Evolutionary conservation across 2,113 vertebrate genomes (phyloP).

Genomic region (Bagarius yarrelli): DNA sequence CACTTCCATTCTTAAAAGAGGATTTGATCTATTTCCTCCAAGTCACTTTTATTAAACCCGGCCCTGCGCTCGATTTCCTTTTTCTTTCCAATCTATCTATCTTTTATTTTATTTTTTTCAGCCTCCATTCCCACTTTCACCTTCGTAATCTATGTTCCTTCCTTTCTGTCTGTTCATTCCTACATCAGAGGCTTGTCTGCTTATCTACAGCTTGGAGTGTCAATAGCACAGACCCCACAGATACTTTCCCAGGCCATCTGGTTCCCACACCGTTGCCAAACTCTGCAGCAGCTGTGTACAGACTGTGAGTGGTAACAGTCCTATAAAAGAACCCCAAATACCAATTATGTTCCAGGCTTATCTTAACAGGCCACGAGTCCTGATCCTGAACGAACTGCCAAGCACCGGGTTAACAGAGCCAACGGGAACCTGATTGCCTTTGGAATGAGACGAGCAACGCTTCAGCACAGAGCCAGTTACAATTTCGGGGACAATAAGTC

Average conservation of each 20-base stretch:
- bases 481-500: conserved; percentile 27
- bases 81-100: background rate
- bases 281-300: conserved; percentile 26
- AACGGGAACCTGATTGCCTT: conserved; percentile 11
- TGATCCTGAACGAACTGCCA: conserved; percentile 29
- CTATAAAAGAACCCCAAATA: conserved; percentile 31
- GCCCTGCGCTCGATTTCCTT: background rate
- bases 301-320: conserved; percentile 29
- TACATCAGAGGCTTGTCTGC: conserved; percentile 38
- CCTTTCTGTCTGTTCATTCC: conserved; percentile 34
- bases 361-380: conserved; percentile 1
- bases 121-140: conserved; percentile 9
- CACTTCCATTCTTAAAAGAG: background rate
- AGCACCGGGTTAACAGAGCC: conserved; percentile 33
- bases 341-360: conserved; percentile 33
- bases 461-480: conserved; percentile 16
- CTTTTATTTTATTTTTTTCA: conserved; percentile 5
- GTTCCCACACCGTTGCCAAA: conserved; percentile 41
- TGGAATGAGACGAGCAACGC: background rate
- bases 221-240: conserved; percentile 19
- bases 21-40: background rate
- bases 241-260: conserved; percentile 48
- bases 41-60: background rate
- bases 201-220: conserved; percentile 42
- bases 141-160: conserved; percentile 20